phyloP scores from a whole-genome alignment of 2,888 invertebrate genomes.

The Ellobium chinense region DNA sequence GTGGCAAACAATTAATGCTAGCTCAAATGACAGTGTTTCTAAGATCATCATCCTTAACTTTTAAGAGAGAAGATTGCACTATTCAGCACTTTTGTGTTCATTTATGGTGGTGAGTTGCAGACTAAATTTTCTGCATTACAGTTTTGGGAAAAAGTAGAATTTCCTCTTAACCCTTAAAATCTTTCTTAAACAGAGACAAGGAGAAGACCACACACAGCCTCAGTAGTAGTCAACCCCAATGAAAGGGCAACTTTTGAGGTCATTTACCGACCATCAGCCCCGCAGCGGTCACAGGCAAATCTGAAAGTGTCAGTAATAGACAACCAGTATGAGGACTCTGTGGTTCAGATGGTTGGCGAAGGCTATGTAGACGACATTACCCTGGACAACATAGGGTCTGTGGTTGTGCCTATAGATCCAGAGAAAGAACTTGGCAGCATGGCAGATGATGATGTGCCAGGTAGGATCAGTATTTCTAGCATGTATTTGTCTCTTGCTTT shows the following conservation, averaged over 20 bases:
- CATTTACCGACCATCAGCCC: slow-evolving; percentile 67
- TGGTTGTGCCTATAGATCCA: slow-evolving; percentile 62
- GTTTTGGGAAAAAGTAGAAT: no score
- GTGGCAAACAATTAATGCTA: no score
- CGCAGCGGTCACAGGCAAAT: slow-evolving; percentile 75
- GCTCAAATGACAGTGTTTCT: no score
- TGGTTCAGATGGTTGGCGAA: slow-evolving; percentile 80
- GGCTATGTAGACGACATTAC: slow-evolving; percentile 81
- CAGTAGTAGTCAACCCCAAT: slow-evolving; percentile 74
- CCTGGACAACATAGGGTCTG: slow-evolving; percentile 79
- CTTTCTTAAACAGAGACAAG: slow-evolving; percentile 19
- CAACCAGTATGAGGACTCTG: slow-evolving; percentile 83
- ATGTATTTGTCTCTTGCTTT: no score
- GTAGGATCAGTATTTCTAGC: no score
- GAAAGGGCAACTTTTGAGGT: slow-evolving; percentile 74
- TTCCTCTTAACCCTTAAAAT: no score
- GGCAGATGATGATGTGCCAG: slow-evolving; percentile 77
- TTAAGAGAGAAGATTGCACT: no score
- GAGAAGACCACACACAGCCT: slow-evolving; percentile 75
- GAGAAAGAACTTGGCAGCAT: slow-evolving; percentile 73
- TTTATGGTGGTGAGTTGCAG: no score
- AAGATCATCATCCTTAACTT: no score
- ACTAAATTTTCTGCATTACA: no score
- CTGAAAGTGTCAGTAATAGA: slow-evolving; percentile 81
- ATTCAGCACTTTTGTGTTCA: no score